Base-by-base conservation (phyloP, 2,113 vertebrate genomes). In the Hoplias malabaricus region DNA sequence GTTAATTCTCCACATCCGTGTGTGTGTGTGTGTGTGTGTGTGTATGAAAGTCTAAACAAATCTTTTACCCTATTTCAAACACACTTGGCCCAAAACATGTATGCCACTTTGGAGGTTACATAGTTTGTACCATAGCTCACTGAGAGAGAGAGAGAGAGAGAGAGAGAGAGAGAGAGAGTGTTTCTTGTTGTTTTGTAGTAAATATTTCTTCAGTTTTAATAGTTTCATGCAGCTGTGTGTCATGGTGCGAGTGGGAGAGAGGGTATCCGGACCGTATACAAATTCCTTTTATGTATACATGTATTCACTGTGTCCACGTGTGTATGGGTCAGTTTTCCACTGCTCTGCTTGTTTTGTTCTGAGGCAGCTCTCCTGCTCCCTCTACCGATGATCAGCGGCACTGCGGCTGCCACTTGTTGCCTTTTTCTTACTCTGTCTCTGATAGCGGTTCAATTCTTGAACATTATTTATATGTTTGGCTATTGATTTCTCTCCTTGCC, bases 391-490 rank as follows among this genome's bases (percentile, higher is more conserved):
- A 77, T 50, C 69, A 29, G 33, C 0, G 29, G 43, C 42, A 62
- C 85, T 81, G 36, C 85, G 48, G 2, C 62, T 0, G 40, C 57
- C 87, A 93, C 92, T 91, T 92, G 92, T 92, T 92, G 92, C 87
- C 87, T 82, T 31, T 31, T 21, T 11, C 3, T 46, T 36, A 27
- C 54, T 84, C 73, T 80, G 77, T 0, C 23, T 46, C 23, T 78
- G 61, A 65, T 75, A 34, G 3, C 21, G 23, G 69, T 71, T 53
- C 42, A 82, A 83, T 87, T 89, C 83, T 85, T 80, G 78, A 81
- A 40, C 80, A 69, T 87, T 87, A 90, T 89, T 92, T 89, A 87
- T 88, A 87, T 88, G 87, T 89, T 90, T 90, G 86, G 75, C 25
- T 77, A 90, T 89, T 75, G 90, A 92, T 90, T 91, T 86, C 77